A percentile compares a stretch with the other conserved stretches of the same genome.
Conservation (phyloP, 2,888 invertebrate genomes). For the Lacanobia oleracea region DNA sequence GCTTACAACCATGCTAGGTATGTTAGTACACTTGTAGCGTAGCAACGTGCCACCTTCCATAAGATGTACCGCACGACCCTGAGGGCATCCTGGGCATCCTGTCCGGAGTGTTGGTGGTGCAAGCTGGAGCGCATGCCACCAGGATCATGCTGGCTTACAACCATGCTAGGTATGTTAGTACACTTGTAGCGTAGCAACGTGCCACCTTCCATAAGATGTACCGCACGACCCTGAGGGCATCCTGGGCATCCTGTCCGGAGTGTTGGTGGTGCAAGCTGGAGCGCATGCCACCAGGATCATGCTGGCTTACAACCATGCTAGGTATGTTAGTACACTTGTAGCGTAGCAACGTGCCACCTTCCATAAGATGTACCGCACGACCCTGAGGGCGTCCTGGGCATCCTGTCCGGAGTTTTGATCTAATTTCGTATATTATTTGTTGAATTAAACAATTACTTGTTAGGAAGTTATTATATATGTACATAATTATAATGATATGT, state of each 20-base stretch:
- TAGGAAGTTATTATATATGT: too few species aligned
- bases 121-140: slow-evolving; percentile 94
- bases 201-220: too few species aligned
- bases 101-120: slow-evolving; percentile 92
- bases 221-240: slow-evolving; percentile 96
- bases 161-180: slow-evolving; percentile 86
- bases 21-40: too few species aligned
- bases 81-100: slow-evolving; percentile 94
- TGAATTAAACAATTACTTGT: too few species aligned
- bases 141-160: slow-evolving; percentile 93
- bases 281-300: slow-evolving; percentile 95
- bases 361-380: slow-evolving; percentile 93
- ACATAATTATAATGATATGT: too few species aligned
- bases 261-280: slow-evolving; percentile 93
- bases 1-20: slow-evolving; percentile 91
- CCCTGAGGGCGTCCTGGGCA: slow-evolving; percentile 95
- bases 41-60: too few species aligned
- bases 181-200: too few species aligned
- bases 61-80: slow-evolving; percentile 94
- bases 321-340: too few species aligned
- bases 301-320: slow-evolving; percentile 92
- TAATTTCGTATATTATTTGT: too few species aligned
- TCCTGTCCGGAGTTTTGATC: slow-evolving; percentile 92
- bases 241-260: slow-evolving; percentile 92
- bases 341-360: too few species aligned